phyloP scores from a whole-genome alignment of 2,888 invertebrate species.

The Heliconius hortense region DNA sequence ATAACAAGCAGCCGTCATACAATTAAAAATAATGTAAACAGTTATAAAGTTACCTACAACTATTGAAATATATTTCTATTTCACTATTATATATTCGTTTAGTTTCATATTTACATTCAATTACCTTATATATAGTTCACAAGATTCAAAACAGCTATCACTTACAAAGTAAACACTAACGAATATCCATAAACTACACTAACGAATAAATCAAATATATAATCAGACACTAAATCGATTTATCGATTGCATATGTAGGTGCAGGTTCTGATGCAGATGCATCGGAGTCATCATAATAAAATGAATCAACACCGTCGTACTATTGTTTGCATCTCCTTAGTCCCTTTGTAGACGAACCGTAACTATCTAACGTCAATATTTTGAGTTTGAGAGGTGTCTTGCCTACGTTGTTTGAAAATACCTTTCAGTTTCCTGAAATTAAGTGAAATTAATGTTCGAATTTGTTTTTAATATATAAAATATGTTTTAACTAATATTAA shows the following conservation, averaged over 20 bases:
- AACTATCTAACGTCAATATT: slow-evolving; percentile 22
- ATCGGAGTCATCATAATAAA: slow-evolving; percentile 30
- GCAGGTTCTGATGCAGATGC: slow-evolving; percentile 24
- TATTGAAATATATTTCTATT: too few species aligned
- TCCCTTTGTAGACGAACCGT: slow-evolving; percentile 20
- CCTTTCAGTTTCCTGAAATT: slow-evolving; percentile 12
- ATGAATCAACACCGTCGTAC: slow-evolving; percentile 27
- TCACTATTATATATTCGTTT: not conserved
- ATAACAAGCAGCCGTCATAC: too few species aligned
- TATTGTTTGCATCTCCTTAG: slow-evolving; percentile 23
- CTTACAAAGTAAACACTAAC: not conserved
- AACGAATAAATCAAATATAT: slow-evolving; percentile 11
- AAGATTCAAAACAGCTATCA: not conserved
- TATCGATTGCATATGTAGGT: slow-evolving; percentile 27
- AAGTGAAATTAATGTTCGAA: not conserved
- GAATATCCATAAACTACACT: not conserved
- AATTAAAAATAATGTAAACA: too few species aligned
- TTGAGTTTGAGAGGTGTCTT: not conserved
- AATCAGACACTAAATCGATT: slow-evolving; percentile 26
- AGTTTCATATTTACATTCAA: not conserved
- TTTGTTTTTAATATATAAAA: not conserved
- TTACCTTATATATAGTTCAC: not conserved
- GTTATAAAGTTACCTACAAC: too few species aligned
- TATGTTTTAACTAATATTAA: not conserved
- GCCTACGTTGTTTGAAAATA: not conserved